Base-by-base conservation (phyloP, 1,140 invertebrate species). In the Drosophila kanapiae region DNA sequence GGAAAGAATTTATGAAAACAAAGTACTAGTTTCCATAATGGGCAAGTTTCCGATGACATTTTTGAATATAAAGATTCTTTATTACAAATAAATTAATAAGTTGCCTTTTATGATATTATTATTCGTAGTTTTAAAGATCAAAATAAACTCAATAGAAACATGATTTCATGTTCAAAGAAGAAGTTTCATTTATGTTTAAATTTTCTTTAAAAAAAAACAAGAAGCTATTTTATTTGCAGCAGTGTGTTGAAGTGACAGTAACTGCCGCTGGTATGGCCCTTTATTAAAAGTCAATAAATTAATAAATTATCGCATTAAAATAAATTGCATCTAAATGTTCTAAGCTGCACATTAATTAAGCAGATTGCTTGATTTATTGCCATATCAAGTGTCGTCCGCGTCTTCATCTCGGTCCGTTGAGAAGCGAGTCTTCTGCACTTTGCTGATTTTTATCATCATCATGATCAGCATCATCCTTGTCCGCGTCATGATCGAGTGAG, bases 281-380 rank as follows among this genome's bases (percentile, higher is more conserved):
- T 80, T 80, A 90, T 86, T 88, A 90, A 92, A 90, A 90, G 91
- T 84, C 91, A 92, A 92, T 92, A 92, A 92, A 92, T 92, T 92
- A 92, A 92, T 92, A 92, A 92, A 92, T 91, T 92, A 92, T 92
- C 84, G 84, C 75, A 91, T 91, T 91, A 91, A 91, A 91, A 91
- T 91, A 91, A 91, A 91, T 91, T 83, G 91, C 91, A 92, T 85
- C 84, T 92, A 92, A 92, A 92, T 91, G 91, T 92, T 92, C 91
- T 91, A 91, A 87, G 91, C 82, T 92, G 82, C 82, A 92, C 91
- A 91, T 92, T 92, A 92, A 92, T 92, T 92, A 92, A 92, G 82
- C 76, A 92, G 91, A 92, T 92, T 92, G 91, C 88, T 91, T 92
- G 91, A 92, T 92, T 92, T 92, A 92, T 92, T 90, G 91, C 78